Evolutionary conservation across 2,888 invertebrate genomes (phyloP).

Genomic region (Phymatocera aterrima): DNA sequence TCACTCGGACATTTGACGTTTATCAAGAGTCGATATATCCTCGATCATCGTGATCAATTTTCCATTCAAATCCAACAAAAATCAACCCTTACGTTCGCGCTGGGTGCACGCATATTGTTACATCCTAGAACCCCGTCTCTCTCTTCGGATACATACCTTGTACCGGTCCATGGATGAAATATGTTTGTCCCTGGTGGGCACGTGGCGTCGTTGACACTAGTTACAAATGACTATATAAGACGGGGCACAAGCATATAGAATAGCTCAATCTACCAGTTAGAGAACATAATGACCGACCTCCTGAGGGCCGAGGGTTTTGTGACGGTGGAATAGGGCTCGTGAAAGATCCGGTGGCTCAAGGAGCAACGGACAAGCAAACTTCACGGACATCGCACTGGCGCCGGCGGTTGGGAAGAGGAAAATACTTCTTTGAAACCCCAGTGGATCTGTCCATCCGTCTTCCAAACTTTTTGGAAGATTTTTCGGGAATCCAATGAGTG

Average conservation of each 20-base stretch:
- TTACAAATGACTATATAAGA: conserved; percentile 3
- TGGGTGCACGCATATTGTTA: neutral
- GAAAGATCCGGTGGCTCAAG: no score
- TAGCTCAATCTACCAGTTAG: no score
- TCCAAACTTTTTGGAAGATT: no score
- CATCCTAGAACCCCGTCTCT: neutral
- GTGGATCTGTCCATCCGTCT: no score
- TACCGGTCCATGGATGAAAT: neutral
- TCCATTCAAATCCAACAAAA: conserved; percentile 8
- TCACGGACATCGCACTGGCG: no score
- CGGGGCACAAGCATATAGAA: neutral
- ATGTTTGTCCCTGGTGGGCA: neutral
- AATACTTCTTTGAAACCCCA: no score
- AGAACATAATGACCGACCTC: no score
- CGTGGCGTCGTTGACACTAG: conserved; percentile 12
- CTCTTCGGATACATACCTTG: neutral
- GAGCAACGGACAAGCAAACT: no score
- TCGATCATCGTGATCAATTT: conserved; percentile 27
- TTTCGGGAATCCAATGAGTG: no score
- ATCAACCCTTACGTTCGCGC: conserved; percentile 26
- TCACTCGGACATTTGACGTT: conserved; percentile 5
- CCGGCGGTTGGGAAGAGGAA: no score
- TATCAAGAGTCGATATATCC: neutral
- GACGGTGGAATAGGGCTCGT: no score
- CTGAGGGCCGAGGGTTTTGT: no score